Conservation (phyloP, 2,113 vertebrate genomes). For the Hemichromis elongatus region DNA sequence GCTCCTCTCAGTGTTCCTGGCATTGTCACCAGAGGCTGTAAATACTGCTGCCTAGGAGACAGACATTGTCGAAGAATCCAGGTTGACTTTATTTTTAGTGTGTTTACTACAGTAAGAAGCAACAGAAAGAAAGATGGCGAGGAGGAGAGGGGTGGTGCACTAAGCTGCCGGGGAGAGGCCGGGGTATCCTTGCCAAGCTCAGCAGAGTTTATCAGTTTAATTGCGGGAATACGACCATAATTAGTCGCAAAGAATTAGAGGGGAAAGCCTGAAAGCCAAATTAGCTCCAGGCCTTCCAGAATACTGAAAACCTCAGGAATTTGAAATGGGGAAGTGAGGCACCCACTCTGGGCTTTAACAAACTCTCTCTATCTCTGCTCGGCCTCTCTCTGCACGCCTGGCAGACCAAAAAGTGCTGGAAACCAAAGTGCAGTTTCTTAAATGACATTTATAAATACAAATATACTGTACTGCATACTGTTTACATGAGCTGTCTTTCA, state of each 20-base stretch:
- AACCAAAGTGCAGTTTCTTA: not conserved
- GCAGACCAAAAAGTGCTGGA: slow-evolving; percentile 3
- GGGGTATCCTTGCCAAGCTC: slow-evolving; percentile 41
- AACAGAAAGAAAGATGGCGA: not conserved
- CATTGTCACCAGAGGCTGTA: slow-evolving; percentile 56
- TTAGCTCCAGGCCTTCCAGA: slow-evolving; percentile 67
- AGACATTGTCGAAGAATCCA: slow-evolving; percentile 51
- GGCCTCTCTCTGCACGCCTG: not conserved
- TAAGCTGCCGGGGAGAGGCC: not conserved
- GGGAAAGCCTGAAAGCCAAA: slow-evolving; percentile 67
- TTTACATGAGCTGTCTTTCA: not conserved
- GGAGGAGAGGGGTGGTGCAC: slow-evolving; percentile 1
- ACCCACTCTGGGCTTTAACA: slow-evolving; percentile 50
- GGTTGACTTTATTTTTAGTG: slow-evolving; percentile 60
- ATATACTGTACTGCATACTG: not conserved
- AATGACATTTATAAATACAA: not conserved
- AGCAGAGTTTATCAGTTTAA: slow-evolving; percentile 71
- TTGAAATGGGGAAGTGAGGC: slow-evolving; percentile 43
- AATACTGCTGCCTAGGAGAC: slow-evolving; percentile 57
- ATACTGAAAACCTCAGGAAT: slow-evolving; percentile 71
- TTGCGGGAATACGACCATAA: slow-evolving; percentile 67
- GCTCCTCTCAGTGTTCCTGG: slow-evolving; percentile 49
- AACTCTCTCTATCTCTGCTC: slow-evolving; percentile 20
- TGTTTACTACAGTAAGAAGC: slow-evolving; percentile 29
- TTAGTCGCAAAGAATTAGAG: slow-evolving; percentile 69